Percentiles rank a stretch among this genome's conserved stretches.
These are phyloP conservation scores for Pogonomyrmex californicus DNA, from an alignment of 1,140 invertebrate genomes.

Conservation along the genomic window DNA sequence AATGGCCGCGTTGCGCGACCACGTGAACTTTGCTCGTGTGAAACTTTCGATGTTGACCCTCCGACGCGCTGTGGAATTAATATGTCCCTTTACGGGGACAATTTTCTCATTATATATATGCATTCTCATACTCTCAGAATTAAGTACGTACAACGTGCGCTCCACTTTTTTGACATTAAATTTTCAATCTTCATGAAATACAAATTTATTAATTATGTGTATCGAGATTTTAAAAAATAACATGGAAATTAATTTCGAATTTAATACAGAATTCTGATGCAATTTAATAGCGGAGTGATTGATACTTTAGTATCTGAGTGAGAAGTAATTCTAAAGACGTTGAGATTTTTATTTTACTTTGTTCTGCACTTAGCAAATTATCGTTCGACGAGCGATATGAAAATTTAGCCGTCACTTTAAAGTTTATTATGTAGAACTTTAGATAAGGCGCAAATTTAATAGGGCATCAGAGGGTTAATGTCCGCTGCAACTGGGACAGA, in stretches of 20 bases:
- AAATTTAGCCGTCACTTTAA: conserved; percentile 56
- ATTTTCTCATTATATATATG: conserved; percentile 6
- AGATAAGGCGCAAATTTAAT: conserved; percentile 60
- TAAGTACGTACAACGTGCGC: background rate
- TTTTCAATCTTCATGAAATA: background rate
- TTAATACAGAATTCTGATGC: background rate
- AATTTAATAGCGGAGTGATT: background rate
- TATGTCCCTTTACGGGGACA: background rate
- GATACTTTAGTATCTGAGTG: background rate
- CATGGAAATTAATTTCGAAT: background rate
- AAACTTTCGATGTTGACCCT: conserved; percentile 28
- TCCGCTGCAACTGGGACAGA: conserved; percentile 43
- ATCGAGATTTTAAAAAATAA: background rate
- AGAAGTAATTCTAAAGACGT: conserved; percentile 22
- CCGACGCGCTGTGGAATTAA: conserved; percentile 7
- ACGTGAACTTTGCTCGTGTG: conserved; percentile 17
- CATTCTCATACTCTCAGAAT: background rate
- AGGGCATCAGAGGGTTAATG: conserved; percentile 57
- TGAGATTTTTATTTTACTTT: conserved; percentile 33
- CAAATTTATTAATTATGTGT: background rate
- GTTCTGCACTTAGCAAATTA: conserved; percentile 48
- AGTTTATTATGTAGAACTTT: conserved; percentile 65
- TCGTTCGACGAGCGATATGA: conserved; percentile 46
- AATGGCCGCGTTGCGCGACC: conserved; percentile 18
- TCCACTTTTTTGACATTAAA: background rate